These are phyloP conservation scores for Lasioglossum pauxillum DNA, from an alignment of 2,888 invertebrate genomes.

Conservation along the genomic window DNA sequence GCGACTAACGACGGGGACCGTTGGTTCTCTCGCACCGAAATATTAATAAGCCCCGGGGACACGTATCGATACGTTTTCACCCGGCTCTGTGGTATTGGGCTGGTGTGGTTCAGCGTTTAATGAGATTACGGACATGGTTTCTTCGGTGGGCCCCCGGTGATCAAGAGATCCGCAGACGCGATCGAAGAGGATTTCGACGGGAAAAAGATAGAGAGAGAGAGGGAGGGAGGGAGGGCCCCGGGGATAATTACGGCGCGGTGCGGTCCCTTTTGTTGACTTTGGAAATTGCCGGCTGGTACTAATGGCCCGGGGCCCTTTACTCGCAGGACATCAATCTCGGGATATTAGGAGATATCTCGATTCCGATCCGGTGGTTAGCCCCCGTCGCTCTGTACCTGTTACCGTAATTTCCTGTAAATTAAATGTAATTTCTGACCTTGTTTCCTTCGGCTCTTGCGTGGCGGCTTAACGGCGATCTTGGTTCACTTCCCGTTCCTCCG, in stretches of 20 bases:
- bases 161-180: constrained; percentile 17
- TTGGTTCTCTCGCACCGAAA: constrained; percentile 12
- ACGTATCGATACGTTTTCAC: constrained; percentile 32
- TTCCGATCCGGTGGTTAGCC: constrained; percentile 4
- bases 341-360: constrained; percentile 13
- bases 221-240: too few species aligned
- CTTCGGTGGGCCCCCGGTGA: not conserved
- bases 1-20: constrained; percentile 6
- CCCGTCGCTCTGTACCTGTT: not conserved
- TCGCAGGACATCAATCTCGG: constrained; percentile 12
- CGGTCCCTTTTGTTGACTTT: constrained; percentile 42
- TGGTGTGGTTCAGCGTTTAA: constrained; percentile 16
- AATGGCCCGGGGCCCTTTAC: not conserved
- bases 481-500: not conserved
- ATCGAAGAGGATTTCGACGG: constrained; percentile 13
- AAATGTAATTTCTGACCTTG: constrained; percentile 23
- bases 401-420: not conserved
- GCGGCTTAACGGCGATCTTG: not conserved
- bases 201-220: not conserved
- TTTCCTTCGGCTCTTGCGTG: not conserved
- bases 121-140: constrained; percentile 26
- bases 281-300: constrained; percentile 6
- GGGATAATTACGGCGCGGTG: constrained; percentile 31
- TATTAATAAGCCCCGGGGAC: constrained; percentile 31
- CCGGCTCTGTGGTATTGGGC: not conserved